Evolutionary conservation across 2,888 invertebrate species (phyloP).

Genomic region (Eupithecia subfuscata): DNA sequence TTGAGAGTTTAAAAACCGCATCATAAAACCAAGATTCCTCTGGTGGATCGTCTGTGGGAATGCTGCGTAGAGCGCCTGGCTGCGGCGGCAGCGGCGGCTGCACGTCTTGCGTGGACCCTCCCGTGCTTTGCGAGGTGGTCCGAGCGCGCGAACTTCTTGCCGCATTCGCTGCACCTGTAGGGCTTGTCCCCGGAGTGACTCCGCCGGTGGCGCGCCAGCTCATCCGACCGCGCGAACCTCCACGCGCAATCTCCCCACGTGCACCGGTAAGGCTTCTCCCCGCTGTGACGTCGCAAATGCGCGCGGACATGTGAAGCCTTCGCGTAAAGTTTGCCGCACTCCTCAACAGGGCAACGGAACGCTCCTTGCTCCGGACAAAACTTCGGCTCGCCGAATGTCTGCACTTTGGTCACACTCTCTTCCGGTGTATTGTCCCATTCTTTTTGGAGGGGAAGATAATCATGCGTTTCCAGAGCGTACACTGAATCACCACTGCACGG

Average conservation of each 20-base stretch:
- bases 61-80: slow-evolving; percentile 51
- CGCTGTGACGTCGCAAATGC: slow-evolving; percentile 93
- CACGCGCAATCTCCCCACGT: slow-evolving; percentile 93
- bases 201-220: slow-evolving; percentile 94
- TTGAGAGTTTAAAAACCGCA: slow-evolving; percentile 21
- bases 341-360: slow-evolving; percentile 88
- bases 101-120: slow-evolving; percentile 90
- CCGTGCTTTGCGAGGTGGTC: slow-evolving; percentile 97
- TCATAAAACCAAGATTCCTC: slow-evolving; percentile 64
- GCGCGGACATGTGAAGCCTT: slow-evolving; percentile 96
- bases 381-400: slow-evolving; percentile 73
- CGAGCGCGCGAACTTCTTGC: slow-evolving; percentile 95
- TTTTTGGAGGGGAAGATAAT: slow-evolving; percentile 51
- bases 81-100: slow-evolving; percentile 66
- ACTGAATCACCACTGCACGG: slow-evolving; percentile 59
- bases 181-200: slow-evolving; percentile 98
- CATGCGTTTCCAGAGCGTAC: slow-evolving; percentile 60
- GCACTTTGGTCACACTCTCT: slow-evolving; percentile 56
- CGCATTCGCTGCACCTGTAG: slow-evolving; percentile 94
- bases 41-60: slow-evolving; percentile 49
- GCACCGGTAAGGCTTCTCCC: slow-evolving; percentile 90
- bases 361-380: slow-evolving; percentile 80
- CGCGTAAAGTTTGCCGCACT: slow-evolving; percentile 92
- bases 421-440: slow-evolving; percentile 50
- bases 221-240: slow-evolving; percentile 97